phyloP scores from a whole-genome alignment of 2,888 invertebrate species.

The Agonopterix heracliana region DNA sequence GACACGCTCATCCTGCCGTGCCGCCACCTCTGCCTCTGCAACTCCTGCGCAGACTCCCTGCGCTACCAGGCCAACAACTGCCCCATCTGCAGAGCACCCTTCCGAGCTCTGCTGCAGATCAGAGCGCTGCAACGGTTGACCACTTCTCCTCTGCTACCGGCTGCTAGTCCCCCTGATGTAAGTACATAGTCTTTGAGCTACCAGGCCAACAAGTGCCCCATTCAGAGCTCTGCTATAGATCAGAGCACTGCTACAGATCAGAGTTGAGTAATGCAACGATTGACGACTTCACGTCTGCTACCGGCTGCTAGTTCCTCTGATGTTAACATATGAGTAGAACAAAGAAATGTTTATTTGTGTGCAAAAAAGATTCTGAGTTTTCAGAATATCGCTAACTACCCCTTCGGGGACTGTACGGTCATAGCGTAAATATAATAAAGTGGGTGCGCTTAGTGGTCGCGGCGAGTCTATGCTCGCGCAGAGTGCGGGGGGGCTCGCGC shows the following conservation, averaged over 20 bases:
- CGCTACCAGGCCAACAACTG: constrained; percentile 98
- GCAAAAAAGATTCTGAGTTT: too few species aligned
- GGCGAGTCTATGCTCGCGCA: too few species aligned
- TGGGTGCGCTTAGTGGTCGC: too few species aligned
- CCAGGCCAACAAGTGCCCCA: constrained; percentile 98
- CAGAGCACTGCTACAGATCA: constrained; percentile 92
- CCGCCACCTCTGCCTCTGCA: constrained; percentile 62
- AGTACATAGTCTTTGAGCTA: constrained; percentile 82
- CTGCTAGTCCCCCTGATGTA: constrained; percentile 74
- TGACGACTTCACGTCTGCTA: too few species aligned
- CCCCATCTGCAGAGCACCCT: constrained; percentile 99
- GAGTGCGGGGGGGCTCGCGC: too few species aligned
- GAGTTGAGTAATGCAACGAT: too few species aligned
- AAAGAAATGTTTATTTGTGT: too few species aligned
- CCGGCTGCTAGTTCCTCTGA: too few species aligned
- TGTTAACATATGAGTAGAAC: too few species aligned
- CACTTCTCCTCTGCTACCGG: constrained; percentile 60
- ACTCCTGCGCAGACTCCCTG: constrained; percentile 92
- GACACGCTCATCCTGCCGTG: constrained; percentile 97
- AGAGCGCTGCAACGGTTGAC: constrained; percentile 89
- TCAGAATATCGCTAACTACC: too few species aligned
- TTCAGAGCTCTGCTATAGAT: constrained; percentile 98
- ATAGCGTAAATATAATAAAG: too few species aligned
- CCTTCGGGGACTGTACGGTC: too few species aligned
- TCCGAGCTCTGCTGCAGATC: constrained; percentile 96